Percentiles rank a stretch among this genome's conserved stretches.
These are phyloP conservation scores for Drosophila buzzatii DNA, from an alignment of 2,888 invertebrate genomes.

Conservation along the genomic window DNA sequence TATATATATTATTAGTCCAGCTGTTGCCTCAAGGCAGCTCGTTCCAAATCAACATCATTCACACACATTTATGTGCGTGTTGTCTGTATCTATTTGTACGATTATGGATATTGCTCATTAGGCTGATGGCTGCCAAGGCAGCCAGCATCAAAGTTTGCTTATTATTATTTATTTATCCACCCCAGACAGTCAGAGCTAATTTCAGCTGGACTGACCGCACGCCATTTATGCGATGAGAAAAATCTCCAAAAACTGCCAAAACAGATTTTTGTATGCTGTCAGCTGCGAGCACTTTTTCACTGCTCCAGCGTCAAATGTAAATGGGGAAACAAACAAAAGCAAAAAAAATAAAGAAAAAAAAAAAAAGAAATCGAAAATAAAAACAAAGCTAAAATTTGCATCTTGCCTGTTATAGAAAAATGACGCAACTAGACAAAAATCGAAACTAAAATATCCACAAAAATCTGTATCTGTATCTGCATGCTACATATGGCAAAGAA, in stretches of 20 bases:
- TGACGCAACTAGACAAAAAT: slow-evolving; percentile 54
- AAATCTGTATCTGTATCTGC: slow-evolving; percentile 19
- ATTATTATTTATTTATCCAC: slow-evolving; percentile 46
- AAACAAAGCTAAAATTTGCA: slow-evolving; percentile 50
- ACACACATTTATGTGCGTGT: slow-evolving; percentile 14
- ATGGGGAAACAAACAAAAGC: slow-evolving; percentile 20
- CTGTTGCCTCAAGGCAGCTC: slow-evolving; percentile 39
- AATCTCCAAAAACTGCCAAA: slow-evolving; percentile 31
- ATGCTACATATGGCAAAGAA: slow-evolving; percentile 43
- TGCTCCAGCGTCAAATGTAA: slow-evolving; percentile 45
- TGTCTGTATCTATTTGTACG: slow-evolving; percentile 23
- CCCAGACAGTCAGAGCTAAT: slow-evolving; percentile 36
- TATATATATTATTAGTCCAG: slow-evolving; percentile 19
- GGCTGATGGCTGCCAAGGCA: slow-evolving; percentile 35
- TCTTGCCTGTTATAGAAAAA: slow-evolving; percentile 39
- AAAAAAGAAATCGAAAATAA: slow-evolving; percentile 14
- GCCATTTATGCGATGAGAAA: slow-evolving; percentile 43
- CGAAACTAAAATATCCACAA: slow-evolving; percentile 26
- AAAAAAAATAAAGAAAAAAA: background rate
- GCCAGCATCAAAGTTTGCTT: slow-evolving; percentile 34
- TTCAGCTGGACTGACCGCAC: slow-evolving; percentile 35
- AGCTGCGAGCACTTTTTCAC: slow-evolving; percentile 21
- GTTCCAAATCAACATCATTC: slow-evolving; percentile 30
- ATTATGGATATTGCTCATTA: slow-evolving; percentile 52
- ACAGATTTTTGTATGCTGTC: slow-evolving; percentile 15